Base-by-base conservation (phyloP, 2,888 invertebrate species). In the Pristionchus arcanus region DNA sequence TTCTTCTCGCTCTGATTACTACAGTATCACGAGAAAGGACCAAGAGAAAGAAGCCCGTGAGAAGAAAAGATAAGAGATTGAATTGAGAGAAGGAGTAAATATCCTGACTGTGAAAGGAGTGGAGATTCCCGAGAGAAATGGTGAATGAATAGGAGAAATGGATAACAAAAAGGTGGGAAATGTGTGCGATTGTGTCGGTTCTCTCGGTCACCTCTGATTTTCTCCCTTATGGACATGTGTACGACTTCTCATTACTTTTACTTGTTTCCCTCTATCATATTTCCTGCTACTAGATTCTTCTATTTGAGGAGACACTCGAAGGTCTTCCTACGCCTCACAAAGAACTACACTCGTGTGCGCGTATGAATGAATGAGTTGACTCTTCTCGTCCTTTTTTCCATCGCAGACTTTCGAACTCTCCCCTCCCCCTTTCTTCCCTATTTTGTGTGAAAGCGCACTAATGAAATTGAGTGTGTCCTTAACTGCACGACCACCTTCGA, bases 381-480 rank as follows among this genome's bases (percentile, higher is more conserved):
- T 77, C 34, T 71, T 34, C 71, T 31, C 42, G 42, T 49, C 9
- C 42, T 49, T 49, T 49, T 49, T 49, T 71, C 71, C 28, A 25
- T 34, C 34, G 74, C 19, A 37, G 37, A 74, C 74, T 74, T 74
- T 74, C 37, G 74, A 74, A 42, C 37, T 42, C 74, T 34, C 74
- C 21, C 74, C 74, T 34, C 71, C 28, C 71, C 34, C 31, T 16
- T 71, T 19, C 74, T 42, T 37, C 37, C 37, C 49, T 81, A 15
- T 53, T 81, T 81, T 81, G 81, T 81, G 81, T 81, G 81, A 81
- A 81, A 28, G 81, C 42, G 81, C 63, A 81, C 81, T 81, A 81
- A 81, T 81, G 53, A 81, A 81, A 81, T 81, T 81, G 81, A 81
- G 81, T 81, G 81, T 81, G 81, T 53, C 81, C 81, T 81, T 81